These are phyloP conservation scores for Paramuricea clavata DNA, from an alignment of 92 coral and sea anemone genomes.

Conservation along the genomic window DNA sequence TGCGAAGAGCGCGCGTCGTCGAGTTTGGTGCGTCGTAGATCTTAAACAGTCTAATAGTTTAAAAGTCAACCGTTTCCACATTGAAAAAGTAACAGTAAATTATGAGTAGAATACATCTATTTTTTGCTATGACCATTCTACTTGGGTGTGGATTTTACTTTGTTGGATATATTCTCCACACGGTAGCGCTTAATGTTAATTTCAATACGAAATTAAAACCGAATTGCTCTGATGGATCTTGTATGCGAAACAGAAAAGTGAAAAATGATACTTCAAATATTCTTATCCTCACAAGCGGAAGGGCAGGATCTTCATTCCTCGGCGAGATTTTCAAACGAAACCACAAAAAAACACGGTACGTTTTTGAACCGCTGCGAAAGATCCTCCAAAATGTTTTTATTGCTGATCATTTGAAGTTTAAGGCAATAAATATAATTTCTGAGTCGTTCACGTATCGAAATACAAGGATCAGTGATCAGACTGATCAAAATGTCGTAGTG, in stretches of 20 bases:
- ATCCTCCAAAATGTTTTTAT: background rate
- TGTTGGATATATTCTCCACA: background rate
- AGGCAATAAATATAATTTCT: background rate
- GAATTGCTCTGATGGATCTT: background rate
- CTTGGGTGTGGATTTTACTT: background rate
- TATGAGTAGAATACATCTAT: no score
- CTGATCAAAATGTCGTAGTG: conserved; percentile 10
- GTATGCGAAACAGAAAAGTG: background rate
- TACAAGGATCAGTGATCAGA: background rate
- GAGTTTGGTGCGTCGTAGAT: no score
- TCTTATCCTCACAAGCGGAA: conserved; percentile 34
- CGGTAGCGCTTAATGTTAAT: background rate
- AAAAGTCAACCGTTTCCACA: no score
- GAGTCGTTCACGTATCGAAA: background rate
- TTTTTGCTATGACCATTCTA: background rate
- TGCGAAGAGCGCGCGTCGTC: no score
- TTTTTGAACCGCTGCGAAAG: conserved; percentile 36
- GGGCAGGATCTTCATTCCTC: conserved; percentile 49
- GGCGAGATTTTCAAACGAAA: conserved; percentile 40
- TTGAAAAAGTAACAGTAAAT: no score
- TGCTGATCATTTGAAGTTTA: background rate
- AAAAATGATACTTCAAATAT: background rate
- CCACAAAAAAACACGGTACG: conserved; percentile 5
- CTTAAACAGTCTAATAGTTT: no score
- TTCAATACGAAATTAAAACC: background rate